These are phyloP conservation scores for Callipepla squamata DNA, from an alignment of 2,113 vertebrate species.

Conservation along the genomic window DNA sequence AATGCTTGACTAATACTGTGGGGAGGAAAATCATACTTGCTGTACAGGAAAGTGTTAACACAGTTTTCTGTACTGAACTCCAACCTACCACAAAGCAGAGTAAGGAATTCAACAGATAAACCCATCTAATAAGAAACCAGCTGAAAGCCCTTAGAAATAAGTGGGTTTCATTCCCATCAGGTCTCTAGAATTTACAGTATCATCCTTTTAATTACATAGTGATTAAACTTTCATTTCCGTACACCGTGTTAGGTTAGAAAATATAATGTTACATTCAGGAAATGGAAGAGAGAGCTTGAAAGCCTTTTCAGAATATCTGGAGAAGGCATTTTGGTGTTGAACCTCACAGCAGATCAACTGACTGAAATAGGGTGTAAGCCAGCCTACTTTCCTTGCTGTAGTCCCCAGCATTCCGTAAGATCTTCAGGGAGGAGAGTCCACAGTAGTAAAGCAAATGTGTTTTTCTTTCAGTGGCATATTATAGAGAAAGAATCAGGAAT, in stretches of 20 bases:
- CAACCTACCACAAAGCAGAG: not conserved
- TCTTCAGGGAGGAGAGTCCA: not conserved
- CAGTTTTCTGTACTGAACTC: not conserved
- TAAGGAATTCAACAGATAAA: not conserved
- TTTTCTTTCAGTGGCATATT: not conserved
- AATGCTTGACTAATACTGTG: not conserved
- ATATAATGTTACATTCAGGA: not conserved
- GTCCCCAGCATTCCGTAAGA: not conserved
- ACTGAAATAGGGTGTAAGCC: not conserved
- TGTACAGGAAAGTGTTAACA: not conserved
- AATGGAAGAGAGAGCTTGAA: not conserved
- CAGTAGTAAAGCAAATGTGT: not conserved
- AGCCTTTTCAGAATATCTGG: not conserved
- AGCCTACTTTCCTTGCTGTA: not conserved
- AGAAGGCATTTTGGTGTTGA: not conserved
- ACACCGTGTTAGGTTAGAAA: not conserved
- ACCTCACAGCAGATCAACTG: not conserved
- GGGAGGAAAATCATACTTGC: not conserved
- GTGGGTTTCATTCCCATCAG: not conserved
- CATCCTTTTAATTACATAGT: not conserved
- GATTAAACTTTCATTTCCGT: not conserved
- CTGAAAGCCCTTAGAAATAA: not conserved
- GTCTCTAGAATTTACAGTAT: not conserved
- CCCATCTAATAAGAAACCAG: not conserved
- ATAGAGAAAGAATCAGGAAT: not conserved